These are phyloP conservation scores for Polypedilum pembai DNA, from an alignment of 1,140 invertebrate genomes.

Conservation along the genomic window DNA sequence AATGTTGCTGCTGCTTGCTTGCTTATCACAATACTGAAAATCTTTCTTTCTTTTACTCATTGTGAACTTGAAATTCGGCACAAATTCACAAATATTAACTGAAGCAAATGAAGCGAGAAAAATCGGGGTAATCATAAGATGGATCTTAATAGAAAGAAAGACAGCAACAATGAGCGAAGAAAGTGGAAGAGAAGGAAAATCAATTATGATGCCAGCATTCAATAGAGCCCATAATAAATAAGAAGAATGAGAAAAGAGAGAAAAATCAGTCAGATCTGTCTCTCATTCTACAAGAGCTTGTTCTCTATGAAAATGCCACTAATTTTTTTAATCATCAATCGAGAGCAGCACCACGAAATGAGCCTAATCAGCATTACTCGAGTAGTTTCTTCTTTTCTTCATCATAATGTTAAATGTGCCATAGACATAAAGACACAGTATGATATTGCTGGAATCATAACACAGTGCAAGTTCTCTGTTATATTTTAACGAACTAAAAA, in stretches of 20 bases:
- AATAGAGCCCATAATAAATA: not conserved
- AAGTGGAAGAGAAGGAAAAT: not conserved
- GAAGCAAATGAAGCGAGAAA: not conserved
- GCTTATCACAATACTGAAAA: no score
- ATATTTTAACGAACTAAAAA: not conserved
- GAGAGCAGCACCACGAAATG: not conserved
- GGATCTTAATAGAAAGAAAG: not conserved
- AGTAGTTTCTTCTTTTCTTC: not conserved
- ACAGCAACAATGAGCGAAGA: not conserved
- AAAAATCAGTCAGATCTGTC: slow-evolving; percentile 17
- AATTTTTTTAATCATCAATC: slow-evolving; percentile 7
- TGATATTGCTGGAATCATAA: not conserved
- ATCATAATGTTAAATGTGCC: not conserved
- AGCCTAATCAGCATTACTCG: slow-evolving; percentile 16
- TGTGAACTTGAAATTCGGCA: no score
- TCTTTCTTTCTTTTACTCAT: no score
- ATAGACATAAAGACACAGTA: not conserved
- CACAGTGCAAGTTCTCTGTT: not conserved
- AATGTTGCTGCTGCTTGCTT: no score
- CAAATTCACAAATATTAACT: slow-evolving; percentile 9
- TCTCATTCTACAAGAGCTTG: not conserved
- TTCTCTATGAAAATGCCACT: slow-evolving; percentile 4
- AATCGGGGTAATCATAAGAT: not conserved
- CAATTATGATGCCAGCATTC: not conserved
- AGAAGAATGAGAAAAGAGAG: not conserved